Evolutionary conservation across 2,888 invertebrate genomes (phyloP).

Genomic region (Eupithecia dodoneata): DNA sequence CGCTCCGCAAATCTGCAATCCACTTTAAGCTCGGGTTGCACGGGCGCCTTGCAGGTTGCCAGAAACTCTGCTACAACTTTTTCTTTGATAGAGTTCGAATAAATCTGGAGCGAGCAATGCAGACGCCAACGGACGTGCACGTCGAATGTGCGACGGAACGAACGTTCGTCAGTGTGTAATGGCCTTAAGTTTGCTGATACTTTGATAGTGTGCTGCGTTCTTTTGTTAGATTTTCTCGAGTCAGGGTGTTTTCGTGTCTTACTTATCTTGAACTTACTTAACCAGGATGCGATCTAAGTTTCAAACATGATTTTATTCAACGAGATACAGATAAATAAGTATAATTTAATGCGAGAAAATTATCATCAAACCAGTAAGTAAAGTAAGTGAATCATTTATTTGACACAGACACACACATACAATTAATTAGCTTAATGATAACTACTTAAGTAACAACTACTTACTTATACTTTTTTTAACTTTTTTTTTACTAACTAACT

Average conservation of each 20-base stretch:
- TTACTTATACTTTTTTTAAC: too few relatives aligned
- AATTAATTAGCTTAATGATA: too few relatives aligned
- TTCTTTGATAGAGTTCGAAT: slow-evolving; percentile 81
- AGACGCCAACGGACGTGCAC: slow-evolving; percentile 61
- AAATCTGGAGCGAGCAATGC: slow-evolving; percentile 72
- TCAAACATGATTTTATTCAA: too few relatives aligned
- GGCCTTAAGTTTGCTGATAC: slow-evolving; percentile 38
- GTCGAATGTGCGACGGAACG: slow-evolving; percentile 37
- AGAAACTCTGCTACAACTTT: slow-evolving; percentile 68
- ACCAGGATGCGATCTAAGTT: not conserved
- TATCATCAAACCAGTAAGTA: too few relatives aligned
- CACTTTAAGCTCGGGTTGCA: slow-evolving; percentile 54
- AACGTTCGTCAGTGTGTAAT: slow-evolving; percentile 42
- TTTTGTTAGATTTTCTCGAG: slow-evolving; percentile 9
- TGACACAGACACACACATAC: too few relatives aligned
- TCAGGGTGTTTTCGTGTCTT: slow-evolving; percentile 2
- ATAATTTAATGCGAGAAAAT: too few relatives aligned
- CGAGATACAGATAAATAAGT: too few relatives aligned
- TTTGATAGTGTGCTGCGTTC: slow-evolving; percentile 23
- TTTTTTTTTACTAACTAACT: too few relatives aligned
- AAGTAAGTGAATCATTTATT: too few relatives aligned
- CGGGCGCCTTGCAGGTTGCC: slow-evolving; percentile 72
- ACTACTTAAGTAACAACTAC: too few relatives aligned
- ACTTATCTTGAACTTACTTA: slow-evolving; percentile 11
- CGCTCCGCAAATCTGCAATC: slow-evolving; percentile 41